Percentiles rank a stretch among this genome's conserved stretches.
Conservation (phyloP, 2,888 invertebrate species). For the Drosophila mettleri region DNA sequence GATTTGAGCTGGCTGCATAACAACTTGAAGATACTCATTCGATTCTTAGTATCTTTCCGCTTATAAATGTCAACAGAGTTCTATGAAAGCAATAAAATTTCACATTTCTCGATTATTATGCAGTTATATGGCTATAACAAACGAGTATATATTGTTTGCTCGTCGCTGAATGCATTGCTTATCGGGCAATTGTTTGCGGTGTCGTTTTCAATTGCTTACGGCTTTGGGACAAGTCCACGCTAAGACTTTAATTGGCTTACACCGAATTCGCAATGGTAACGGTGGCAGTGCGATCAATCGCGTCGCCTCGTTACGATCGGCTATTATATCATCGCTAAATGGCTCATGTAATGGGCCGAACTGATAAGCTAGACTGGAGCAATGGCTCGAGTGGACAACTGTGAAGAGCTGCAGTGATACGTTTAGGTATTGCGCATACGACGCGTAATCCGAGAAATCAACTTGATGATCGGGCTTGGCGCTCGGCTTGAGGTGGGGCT, state of each 20-base stretch:
- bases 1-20: neutral
- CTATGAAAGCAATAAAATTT: slow-evolving; percentile 1
- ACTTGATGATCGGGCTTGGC: neutral
- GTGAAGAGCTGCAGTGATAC: slow-evolving; percentile 9
- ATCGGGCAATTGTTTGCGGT: slow-evolving; percentile 26
- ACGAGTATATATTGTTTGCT: slow-evolving; percentile 19
- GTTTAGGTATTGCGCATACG: slow-evolving; percentile 59
- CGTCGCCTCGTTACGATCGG: slow-evolving; percentile 16
- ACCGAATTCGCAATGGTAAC: slow-evolving; percentile 33
- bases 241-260: slow-evolving; percentile 54
- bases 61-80: slow-evolving; percentile 7
- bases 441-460: slow-evolving; percentile 53
- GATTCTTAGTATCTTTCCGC: neutral
- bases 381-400: slow-evolving; percentile 3
- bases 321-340: slow-evolving; percentile 48
- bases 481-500: neutral
- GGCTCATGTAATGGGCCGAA: slow-evolving; percentile 19
- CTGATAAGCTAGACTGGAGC: slow-evolving; percentile 32
- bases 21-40: neutral
- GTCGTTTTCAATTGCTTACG: slow-evolving; percentile 13
- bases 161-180: slow-evolving; percentile 40
- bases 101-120: slow-evolving; percentile 2
- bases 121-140: slow-evolving; percentile 12
- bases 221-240: slow-evolving; percentile 30
- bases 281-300: slow-evolving; percentile 10